Evolutionary conservation across 2,113 vertebrate genomes (phyloP).

Genomic region (Phyllostomus hastatus): DNA sequence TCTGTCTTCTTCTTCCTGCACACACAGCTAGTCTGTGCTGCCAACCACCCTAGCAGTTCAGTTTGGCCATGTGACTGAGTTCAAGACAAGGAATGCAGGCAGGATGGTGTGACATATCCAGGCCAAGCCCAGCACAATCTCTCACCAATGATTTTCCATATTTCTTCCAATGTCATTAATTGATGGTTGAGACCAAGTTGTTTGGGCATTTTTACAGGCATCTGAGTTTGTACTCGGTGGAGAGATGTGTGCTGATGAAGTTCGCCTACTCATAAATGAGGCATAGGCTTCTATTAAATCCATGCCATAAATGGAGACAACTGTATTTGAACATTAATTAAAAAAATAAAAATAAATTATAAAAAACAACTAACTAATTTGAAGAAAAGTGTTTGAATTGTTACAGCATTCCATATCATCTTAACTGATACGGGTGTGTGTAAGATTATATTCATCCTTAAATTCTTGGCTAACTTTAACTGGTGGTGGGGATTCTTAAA

Average conservation of each 20-base stretch:
- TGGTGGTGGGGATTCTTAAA: not conserved
- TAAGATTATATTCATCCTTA: not conserved
- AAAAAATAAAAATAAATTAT: too few species aligned
- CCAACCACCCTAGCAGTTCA: not conserved
- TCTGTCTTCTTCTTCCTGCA: rapidly evolving
- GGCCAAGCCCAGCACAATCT: not conserved
- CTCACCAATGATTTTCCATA: too few species aligned
- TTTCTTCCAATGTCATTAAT: not conserved
- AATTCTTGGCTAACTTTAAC: not conserved
- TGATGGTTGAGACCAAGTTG: not conserved
- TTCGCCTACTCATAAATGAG: not conserved
- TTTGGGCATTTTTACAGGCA: not conserved
- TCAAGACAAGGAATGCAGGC: not conserved
- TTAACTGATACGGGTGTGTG: not conserved
- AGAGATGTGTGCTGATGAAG: not conserved
- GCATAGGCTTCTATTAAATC: not conserved
- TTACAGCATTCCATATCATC: not conserved
- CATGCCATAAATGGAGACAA: not conserved
- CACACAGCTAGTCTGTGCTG: not conserved
- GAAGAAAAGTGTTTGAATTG: not conserved
- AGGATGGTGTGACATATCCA: too few species aligned
- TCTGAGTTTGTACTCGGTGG: not conserved
- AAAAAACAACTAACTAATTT: too few species aligned
- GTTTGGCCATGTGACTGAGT: not conserved
- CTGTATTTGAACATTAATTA: too few species aligned